Evolutionary conservation across 2,113 vertebrate species (phyloP), one percentile per base, ranked within the genome.

Genomic region (Nesogale talazaci): DNA sequence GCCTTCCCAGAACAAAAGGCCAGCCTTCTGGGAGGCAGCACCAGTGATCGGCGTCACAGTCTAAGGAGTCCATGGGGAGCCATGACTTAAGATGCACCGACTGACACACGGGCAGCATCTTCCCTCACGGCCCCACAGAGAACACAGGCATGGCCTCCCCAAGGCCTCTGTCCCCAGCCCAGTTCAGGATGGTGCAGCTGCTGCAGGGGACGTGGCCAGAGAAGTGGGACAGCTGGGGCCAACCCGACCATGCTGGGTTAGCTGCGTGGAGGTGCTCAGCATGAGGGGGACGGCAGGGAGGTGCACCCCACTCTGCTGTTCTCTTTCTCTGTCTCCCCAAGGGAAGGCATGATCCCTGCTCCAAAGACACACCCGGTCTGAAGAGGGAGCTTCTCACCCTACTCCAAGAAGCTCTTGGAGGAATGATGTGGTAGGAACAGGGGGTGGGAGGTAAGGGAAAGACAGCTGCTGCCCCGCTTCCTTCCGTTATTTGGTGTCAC

Each of bases 1-100:
- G 94, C 79, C 79, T 52, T 56, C 75, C 75, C 92, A 90, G 93
- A 95, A 94, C 88, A 90, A 92, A 93, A 95, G 93, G 92, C 92
- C 79, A 90, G 79, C 40, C 89, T 94, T 92, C 93, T 90, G 77
- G 76, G 83, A 92, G 88, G 93, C 88, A 86, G 93, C 95, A 86
- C 76, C n/a, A 83, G 56, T 70, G 74, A 70, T 88, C 76, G 70
- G 88, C 88, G 85, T 88, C 94, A 75, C 88, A 94, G 63, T 86
- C 75, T 59, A 83, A 94, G 90, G 65, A 89, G 88, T 94, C 89
- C 93, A 76, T 93, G 1, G 46, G 85, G 81, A 93, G 79, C 92
- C 75, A 67, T 94, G 75, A 89, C 85, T 79, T 89, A 87, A 75
- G 88, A 76, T 27, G 91, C 93, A 89, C 1, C 5, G 75, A 91